Evolutionary conservation across 2,113 vertebrate species (phyloP).

Genomic region (Psilopogon haemacephalus): DNA sequence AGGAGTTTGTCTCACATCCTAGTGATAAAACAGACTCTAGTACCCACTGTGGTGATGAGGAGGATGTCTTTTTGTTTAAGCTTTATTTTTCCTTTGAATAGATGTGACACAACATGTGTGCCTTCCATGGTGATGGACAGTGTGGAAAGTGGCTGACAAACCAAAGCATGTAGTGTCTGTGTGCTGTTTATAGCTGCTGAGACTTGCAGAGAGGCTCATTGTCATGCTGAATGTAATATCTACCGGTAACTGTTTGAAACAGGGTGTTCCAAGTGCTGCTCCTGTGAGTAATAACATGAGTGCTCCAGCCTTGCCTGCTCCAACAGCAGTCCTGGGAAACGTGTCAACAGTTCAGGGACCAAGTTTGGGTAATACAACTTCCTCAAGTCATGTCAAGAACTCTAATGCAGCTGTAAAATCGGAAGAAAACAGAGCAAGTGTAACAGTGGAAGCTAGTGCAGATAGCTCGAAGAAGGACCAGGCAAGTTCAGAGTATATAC

Average conservation of each 20-base stretch:
- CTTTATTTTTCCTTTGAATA: background rate
- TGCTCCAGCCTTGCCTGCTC: constrained; percentile 76
- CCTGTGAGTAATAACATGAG: constrained; percentile 78
- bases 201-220: background rate
- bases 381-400: constrained; percentile 81
- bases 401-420: constrained; percentile 77
- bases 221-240: constrained; percentile 2
- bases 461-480: constrained; percentile 98
- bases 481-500: constrained; percentile 74
- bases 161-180: background rate
- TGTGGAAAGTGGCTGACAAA: background rate
- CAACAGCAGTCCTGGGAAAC: constrained; percentile 74
- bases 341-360: constrained; percentile 74
- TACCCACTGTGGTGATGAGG: background rate
- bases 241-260: constrained; percentile 65
- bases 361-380: constrained; percentile 76
- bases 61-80: background rate
- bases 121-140: background rate
- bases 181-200: background rate
- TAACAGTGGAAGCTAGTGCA: constrained; percentile 84
- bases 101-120: background rate
- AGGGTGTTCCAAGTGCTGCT: constrained; percentile 79
- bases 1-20: background rate
- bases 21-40: too few species aligned
- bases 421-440: constrained; percentile 77